These are phyloP conservation scores for Stenurella melanura DNA, from an alignment of 2,888 invertebrate genomes.

Conservation along the genomic window DNA sequence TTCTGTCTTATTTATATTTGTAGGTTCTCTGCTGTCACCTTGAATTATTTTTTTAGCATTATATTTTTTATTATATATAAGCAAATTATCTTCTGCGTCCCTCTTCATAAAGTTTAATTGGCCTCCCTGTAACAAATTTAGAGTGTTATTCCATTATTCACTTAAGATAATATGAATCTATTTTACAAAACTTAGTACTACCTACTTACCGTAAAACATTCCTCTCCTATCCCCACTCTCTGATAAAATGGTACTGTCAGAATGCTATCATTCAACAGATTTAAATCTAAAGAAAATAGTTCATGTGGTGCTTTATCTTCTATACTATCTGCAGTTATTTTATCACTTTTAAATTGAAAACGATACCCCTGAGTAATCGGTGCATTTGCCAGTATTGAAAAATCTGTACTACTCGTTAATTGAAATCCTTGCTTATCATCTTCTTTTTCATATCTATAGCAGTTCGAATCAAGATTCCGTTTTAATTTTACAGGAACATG, in stretches of 20 bases:
- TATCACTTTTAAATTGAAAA: slow-evolving; percentile 51
- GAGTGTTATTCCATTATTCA: neutral
- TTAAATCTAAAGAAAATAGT: slow-evolving; percentile 43
- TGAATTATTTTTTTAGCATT: neutral
- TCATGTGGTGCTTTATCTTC: slow-evolving; percentile 22
- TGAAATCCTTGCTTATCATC: slow-evolving; percentile 13
- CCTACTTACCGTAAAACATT: slow-evolving; percentile 45
- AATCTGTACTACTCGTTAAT: slow-evolving; percentile 47
- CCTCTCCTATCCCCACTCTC: slow-evolving; percentile 41
- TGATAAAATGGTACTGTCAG: slow-evolving; percentile 47
- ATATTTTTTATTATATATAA: slow-evolving; percentile 25
- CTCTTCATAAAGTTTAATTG: slow-evolving; percentile 30
- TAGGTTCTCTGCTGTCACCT: neutral
- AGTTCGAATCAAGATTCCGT: slow-evolving; percentile 46
- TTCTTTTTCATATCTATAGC: slow-evolving; percentile 48
- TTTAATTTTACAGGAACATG: slow-evolving; percentile 40
- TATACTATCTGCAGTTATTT: slow-evolving; percentile 33
- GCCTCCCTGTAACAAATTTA: slow-evolving; percentile 22
- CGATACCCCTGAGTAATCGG: slow-evolving; percentile 50
- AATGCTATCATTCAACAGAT: slow-evolving; percentile 44
- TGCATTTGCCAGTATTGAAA: slow-evolving; percentile 44
- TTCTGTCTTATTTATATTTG: neutral
- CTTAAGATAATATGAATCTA: neutral
- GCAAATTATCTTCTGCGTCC: slow-evolving; percentile 27
- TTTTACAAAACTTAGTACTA: neutral